Conservation (phyloP, 2,888 invertebrate species). For the Xanthia togata region DNA sequence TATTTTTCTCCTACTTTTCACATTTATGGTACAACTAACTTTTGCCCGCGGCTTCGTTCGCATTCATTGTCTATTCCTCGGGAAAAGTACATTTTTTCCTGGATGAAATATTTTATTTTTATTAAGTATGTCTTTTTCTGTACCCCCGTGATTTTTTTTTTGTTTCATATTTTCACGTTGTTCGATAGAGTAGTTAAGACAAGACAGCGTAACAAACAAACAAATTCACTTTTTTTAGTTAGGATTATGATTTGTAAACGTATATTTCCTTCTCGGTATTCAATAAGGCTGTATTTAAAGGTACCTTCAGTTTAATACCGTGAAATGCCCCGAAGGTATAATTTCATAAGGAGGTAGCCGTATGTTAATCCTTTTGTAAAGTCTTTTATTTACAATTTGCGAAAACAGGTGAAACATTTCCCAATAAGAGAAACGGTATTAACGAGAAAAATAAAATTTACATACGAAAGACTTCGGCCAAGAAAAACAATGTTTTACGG, state of each 20-base stretch:
- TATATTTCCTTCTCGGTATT: not conserved
- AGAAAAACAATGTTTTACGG: conserved; percentile 25
- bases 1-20: not conserved
- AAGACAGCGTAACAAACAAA: no score
- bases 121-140: no score
- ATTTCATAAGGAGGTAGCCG: not conserved
- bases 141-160: no score
- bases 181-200: no score
- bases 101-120: no score
- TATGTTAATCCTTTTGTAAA: not conserved
- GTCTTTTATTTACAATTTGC: not conserved
- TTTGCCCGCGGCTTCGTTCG: no score
- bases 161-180: no score
- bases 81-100: no score
- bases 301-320: not conserved
- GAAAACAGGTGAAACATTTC: conserved; percentile 36
- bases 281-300: not conserved
- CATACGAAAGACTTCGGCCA: conserved; percentile 29
- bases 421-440: conserved; percentile 38
- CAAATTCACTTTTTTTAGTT: no score
- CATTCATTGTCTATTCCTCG: no score
- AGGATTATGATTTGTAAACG: no score
- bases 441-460: conserved; percentile 16
- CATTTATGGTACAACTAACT: not conserved
- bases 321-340: not conserved